Evolutionary conservation across 2,797 vertebrate genomes (phyloP), one percentile per base, ranked within the genome.

Genomic region (Arremon aurantiirostris): DNA sequence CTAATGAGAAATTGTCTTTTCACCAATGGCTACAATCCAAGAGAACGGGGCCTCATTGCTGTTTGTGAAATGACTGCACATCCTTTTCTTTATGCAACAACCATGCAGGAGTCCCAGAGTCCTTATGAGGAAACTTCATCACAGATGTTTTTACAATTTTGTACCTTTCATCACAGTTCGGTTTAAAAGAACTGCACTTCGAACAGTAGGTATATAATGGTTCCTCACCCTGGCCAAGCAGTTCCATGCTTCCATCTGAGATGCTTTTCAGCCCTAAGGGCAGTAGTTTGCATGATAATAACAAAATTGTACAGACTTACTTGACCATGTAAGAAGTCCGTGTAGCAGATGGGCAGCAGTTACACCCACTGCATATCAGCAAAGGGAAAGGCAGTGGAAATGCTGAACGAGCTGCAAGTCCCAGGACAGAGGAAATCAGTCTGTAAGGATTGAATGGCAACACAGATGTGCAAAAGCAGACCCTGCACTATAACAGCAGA

Each of bases 341-440:
- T 6, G 46, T 13, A 57, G 69, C 23, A 52, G 56, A 10, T 37
- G 35, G 34, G 60, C 53, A 57, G 55, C 2, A 34, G 35, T 49
- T 64, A 8, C 9, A 37, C 12, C 17, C 44, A 5, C 49, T 32
- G 47, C 1, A 0, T 2, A 5, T 30, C 55, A 65, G 53, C 34
- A 46, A 37, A 37, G n/a, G 32, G 39, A 65, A 46, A 27, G 49
- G 47, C 7, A 19, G 30, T 10, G 22, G 57, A 39, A 53, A 26
- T 37, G 57, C 49, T 39, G 70, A 24, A 7, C 2, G 4, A 10
- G 30, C 65, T 61, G 49, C 52, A 37, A 16, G 34, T 27, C 49
- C 55, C 44, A 22, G 9, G 52, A 60, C 35, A 65, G 49, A 46
- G 49, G 47, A n/a, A 15, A 7, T 82, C 16, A 9, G 15, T 39